A percentile compares a stretch with the other conserved stretches of the same genome.
These are phyloP conservation scores for Lutjanus argentimaculatus DNA, from an alignment of 2,797 vertebrate species.

Conservation along the genomic window DNA sequence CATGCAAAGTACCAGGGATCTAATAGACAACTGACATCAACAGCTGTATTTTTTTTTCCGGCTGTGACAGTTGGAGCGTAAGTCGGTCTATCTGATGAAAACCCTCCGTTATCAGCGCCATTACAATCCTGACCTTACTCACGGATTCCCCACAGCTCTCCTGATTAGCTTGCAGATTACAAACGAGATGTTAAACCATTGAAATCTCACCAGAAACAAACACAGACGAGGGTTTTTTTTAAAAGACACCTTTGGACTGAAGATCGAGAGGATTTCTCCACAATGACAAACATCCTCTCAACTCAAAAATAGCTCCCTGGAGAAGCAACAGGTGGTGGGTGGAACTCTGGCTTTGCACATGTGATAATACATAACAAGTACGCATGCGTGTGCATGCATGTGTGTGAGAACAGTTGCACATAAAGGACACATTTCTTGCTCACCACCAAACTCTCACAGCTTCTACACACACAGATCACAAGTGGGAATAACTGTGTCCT, in stretches of 20 bases:
- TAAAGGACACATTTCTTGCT: slow-evolving; percentile 6
- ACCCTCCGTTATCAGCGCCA: slow-evolving; percentile 7
- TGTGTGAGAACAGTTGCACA: slow-evolving; percentile 27
- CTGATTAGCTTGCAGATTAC: not conserved
- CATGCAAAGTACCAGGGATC: slow-evolving; percentile 52
- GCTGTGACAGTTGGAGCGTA: not conserved
- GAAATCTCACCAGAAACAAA: not conserved
- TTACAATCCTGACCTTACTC: slow-evolving; percentile 2
- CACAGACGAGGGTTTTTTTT: not conserved
- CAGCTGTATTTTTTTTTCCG: slow-evolving; percentile 25
- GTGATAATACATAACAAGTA: slow-evolving; percentile 50
- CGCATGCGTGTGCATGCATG: slow-evolving; percentile 12
- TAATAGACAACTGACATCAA: slow-evolving; percentile 21
- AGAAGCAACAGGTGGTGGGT: slow-evolving; percentile 69
- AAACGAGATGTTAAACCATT: not conserved
- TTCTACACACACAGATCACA: not conserved
- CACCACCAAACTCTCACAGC: no score
- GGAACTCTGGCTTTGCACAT: slow-evolving; percentile 32
- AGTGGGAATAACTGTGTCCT: not conserved
- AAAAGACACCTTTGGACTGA: not conserved
- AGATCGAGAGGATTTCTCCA: slow-evolving; percentile 56
- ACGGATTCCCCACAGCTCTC: not conserved
- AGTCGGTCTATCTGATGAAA: slow-evolving; percentile 5
- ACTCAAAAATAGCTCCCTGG: slow-evolving; percentile 62
- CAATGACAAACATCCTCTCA: slow-evolving; percentile 68